Evolutionary conservation across 2,113 vertebrate genomes (phyloP), one percentile per base, ranked within the genome.

Genomic region (Salvelinus namaycush): DNA sequence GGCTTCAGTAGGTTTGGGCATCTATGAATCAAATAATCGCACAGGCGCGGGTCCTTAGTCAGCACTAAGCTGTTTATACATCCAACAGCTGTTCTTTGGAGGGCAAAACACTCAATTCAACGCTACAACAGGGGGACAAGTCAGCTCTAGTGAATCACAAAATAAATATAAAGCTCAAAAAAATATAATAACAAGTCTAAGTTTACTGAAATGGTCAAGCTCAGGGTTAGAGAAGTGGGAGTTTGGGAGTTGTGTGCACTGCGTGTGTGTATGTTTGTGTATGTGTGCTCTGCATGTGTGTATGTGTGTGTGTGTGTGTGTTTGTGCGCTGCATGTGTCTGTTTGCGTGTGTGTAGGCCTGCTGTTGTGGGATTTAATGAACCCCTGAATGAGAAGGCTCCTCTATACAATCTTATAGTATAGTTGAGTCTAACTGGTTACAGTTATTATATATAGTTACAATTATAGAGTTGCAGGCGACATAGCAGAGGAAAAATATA

Each of bases 21-120:
- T 81, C 69, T 82, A 83, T 76, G 79, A 88, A 79, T 88, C 85
- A 87, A 88, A 83, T 67, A 77, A 31, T 74, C 44, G 31, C 76
- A 72, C 74, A 79, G 81, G 57, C 82, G 83, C 82, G 79, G 84
- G 86, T 87, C 81, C 81, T 87, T 26, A 68, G 83, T 78, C 51
- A 20, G 86, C 83, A 72, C 76, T 78, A 73, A 88, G 86, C 89
- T 80, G 79, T 81, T 85, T 81, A 82, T 82, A 84, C 85, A 84
- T 79, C 79, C 65, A 86, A 79, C 90, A 89, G 83, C 87, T 90
- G 89, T 62, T 86, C 20, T 7, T 65, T 34, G 27, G 65, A 84
- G 79, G 76, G 70, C 69, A 81, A 67, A 69, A 72, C 34, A 64
- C 66, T 22, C 14, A 59, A 44, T n/a, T 18, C n/a, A 5, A 20